A percentile compares a stretch with the other conserved stretches of the same genome.
Conservation (phyloP, 2,797 vertebrate genomes). For the Zenarchopterus dispar region DNA sequence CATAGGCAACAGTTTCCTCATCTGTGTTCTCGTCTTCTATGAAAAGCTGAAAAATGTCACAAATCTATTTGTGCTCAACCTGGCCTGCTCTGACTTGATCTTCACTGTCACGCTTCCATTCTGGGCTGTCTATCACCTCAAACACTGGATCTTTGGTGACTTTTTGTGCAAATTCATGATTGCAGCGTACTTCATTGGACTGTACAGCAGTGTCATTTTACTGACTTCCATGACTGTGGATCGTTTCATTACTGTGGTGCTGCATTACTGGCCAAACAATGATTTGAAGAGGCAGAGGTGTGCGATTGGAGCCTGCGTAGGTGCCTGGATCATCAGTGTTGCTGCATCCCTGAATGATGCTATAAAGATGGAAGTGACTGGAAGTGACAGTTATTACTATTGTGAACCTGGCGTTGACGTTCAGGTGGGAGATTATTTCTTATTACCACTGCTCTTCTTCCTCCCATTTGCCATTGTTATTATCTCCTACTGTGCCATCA, state of each 20-base stretch:
- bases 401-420: constrained; percentile 14
- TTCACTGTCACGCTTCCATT: constrained; percentile 77
- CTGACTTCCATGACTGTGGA: constrained; percentile 79
- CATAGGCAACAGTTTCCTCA: constrained; percentile 66
- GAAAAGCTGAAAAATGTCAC: constrained; percentile 69
- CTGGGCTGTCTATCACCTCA: constrained; percentile 52
- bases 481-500: constrained; percentile 74
- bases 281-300: constrained; percentile 35
- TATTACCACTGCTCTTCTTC: constrained; percentile 72
- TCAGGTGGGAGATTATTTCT: constrained; percentile 49
- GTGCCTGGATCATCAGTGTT: constrained; percentile 72
- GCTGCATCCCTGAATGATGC: constrained; percentile 52
- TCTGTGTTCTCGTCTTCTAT: constrained; percentile 48
- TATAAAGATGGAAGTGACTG: constrained; percentile 7
- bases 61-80: constrained; percentile 75
- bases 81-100: constrained; percentile 74
- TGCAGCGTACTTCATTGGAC: constrained; percentile 49
- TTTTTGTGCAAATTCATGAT: constrained; percentile 65
- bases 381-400: rapidly evolving
- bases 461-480: constrained; percentile 72
- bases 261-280: constrained; percentile 38
- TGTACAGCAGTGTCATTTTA: constrained; percentile 74
- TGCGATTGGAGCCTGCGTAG: constrained; percentile 41
- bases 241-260: constrained; percentile 71
- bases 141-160: constrained; percentile 75